These are phyloP conservation scores for Craniophora ligustri DNA, from an alignment of 2,888 invertebrate genomes.

Conservation along the genomic window DNA sequence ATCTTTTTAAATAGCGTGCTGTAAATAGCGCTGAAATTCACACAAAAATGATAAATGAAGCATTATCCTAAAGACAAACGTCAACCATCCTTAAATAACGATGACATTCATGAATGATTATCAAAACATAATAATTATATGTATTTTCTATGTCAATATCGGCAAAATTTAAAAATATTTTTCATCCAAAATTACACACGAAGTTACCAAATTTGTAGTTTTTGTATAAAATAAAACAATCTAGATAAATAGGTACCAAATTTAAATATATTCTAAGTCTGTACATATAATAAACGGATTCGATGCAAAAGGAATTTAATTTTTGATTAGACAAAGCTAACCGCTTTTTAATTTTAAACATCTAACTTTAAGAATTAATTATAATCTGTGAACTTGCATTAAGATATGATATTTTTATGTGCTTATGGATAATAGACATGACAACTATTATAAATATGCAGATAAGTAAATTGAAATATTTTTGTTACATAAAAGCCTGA, in stretches of 20 bases:
- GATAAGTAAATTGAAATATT: no score
- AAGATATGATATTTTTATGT: constrained; percentile 1
- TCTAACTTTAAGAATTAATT: constrained; percentile 7
- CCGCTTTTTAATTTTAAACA: constrained; percentile 32
- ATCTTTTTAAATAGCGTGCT: no score
- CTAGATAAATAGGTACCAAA: constrained; percentile 37
- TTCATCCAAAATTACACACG: no score
- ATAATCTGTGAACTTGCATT: constrained; percentile 19
- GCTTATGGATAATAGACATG: constrained; percentile 1
- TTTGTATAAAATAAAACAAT: constrained; percentile 11
- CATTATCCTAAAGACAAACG: no score
- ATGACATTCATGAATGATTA: no score
- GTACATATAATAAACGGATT: constrained; percentile 65
- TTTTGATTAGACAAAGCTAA: constrained; percentile 59
- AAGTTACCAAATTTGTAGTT: not conserved
- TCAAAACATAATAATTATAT: no score
- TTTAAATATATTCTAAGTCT: constrained; percentile 53
- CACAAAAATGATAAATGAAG: no score
- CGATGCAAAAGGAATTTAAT: constrained; percentile 83
- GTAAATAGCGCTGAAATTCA: no score
- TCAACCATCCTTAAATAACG: no score
- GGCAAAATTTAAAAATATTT: no score
- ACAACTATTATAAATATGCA: not conserved
- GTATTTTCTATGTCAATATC: no score
- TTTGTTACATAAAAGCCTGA: no score